phyloP scores from a whole-genome alignment of 2,888 invertebrate genomes.

The Ametastegia equiseti region DNA sequence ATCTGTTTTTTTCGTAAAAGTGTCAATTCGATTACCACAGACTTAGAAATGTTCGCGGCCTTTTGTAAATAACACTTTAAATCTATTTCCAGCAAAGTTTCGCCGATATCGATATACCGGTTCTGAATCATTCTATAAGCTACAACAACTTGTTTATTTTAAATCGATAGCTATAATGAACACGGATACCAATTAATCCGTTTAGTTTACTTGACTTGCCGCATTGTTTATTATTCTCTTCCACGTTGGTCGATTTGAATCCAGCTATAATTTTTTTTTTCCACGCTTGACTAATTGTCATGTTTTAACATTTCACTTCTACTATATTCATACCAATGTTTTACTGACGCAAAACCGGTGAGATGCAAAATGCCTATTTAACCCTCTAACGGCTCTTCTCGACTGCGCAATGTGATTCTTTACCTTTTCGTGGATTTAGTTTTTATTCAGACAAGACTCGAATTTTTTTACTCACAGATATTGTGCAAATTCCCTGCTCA shows the following conservation, averaged over 20 bases:
- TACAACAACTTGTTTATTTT: not conserved
- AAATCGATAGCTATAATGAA: not conserved
- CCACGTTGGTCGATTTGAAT: not conserved
- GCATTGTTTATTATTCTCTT: slow-evolving; percentile 25
- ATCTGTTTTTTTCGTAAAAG: not conserved
- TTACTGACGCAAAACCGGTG: not conserved
- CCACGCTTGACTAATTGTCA: not conserved
- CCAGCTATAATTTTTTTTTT: not conserved
- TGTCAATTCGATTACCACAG: not conserved
- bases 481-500: no score
- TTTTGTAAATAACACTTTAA: not conserved
- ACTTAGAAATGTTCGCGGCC: not conserved
- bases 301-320: not conserved
- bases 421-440: not conserved
- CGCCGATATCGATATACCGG: not conserved
- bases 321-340: not conserved
- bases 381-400: no score
- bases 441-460: not conserved
- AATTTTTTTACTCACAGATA: not conserved
- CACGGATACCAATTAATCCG: not conserved
- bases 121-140: not conserved
- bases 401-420: not conserved
- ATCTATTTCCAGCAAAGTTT: not conserved
- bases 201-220: slow-evolving; percentile 1
- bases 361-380: not conserved